phyloP scores from a whole-genome alignment of 2,113 vertebrate genomes.

The Coreoperca whiteheadi region DNA sequence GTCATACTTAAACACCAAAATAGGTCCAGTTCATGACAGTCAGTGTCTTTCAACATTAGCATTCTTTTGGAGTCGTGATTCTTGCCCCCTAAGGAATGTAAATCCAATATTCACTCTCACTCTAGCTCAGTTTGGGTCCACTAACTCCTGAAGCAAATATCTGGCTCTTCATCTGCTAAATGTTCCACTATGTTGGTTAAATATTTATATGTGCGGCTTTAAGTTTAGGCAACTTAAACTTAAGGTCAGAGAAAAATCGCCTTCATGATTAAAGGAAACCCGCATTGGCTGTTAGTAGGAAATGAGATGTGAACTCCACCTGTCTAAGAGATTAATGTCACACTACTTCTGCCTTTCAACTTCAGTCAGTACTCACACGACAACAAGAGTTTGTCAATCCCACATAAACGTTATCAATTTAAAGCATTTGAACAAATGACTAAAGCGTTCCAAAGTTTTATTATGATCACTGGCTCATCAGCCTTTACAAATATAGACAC shows the following conservation, averaged over 20 bases:
- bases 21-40: neutral
- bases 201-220: too few species aligned
- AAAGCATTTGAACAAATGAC: neutral
- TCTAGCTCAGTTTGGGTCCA: neutral
- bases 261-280: neutral
- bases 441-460: neutral
- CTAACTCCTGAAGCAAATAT: neutral
- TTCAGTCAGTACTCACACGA: constrained; percentile 4
- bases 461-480: neutral
- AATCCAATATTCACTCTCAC: neutral
- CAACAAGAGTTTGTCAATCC: neutral
- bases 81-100: neutral
- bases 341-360: neutral
- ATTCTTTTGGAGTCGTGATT: neutral
- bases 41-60: neutral
- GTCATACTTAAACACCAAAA: neutral
- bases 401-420: neutral
- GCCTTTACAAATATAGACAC: neutral
- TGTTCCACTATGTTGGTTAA: neutral
- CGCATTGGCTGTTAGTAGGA: neutral
- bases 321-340: neutral
- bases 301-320: neutral
- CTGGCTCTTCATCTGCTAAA: neutral
- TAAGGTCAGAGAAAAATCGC: neutral
- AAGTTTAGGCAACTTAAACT: neutral